Base-by-base conservation (phyloP, 2,797 vertebrate genomes). In the Taenioides sp. region DNA sequence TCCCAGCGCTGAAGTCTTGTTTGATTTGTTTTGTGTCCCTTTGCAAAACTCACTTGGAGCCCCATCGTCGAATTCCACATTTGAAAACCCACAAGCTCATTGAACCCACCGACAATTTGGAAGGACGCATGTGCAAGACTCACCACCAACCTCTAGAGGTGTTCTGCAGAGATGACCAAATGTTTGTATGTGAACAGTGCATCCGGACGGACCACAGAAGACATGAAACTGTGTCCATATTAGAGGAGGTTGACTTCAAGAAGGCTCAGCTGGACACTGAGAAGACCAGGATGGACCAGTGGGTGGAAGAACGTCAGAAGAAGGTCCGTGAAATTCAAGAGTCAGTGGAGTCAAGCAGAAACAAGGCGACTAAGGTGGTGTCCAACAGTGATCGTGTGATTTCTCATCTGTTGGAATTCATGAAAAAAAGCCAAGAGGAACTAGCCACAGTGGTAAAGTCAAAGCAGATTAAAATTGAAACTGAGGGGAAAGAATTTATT, bases 61-160 rank as follows among this genome's bases (percentile, higher is more conserved):
- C 74, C 27, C 92, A 93, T 74, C 79, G 57, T 67, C 89, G 2
- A 17, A 5, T 58, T 9, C 0, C 68, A 2, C 67, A 63, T 40
- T 73, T 92, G 47, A 86, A 72, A 77, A 91, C 76, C 60, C 92
- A 92, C 82, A 90, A 80, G 73, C 80, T 92, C 47, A 93, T 91
- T 16, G 7, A 75, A n/a, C 86, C 88, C 0, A 82, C 77, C 12
- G 52, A 82, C 37, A 79, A 90, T 52, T 73, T 81, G 22, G 85
- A 90, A 47, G 76, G 73, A 60, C 85, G 87, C 62, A 55, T 91
- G 25, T 92, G 90, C 65, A 68, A 84, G 31, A 64, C 6, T 0
- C 91, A 92, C 0, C 18, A 73, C 0, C 59, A 73, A 71, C 78
- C 67, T 60, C 62, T 92, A 37, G 90, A 87, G 58, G 40, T 84